Conservation (phyloP, 2,888 invertebrate genomes). For the Eugnorisma glareosa region DNA sequence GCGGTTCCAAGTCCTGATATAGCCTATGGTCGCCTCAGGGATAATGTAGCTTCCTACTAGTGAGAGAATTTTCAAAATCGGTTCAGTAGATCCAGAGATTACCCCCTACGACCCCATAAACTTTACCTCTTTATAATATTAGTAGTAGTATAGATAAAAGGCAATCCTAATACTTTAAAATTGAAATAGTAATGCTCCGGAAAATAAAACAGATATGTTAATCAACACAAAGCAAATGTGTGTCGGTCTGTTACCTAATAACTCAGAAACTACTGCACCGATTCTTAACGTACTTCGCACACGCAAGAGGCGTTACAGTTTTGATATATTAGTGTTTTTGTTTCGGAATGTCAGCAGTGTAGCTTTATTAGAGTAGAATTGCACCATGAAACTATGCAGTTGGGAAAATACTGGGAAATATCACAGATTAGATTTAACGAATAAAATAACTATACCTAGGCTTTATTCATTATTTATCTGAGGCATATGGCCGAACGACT, state of each 20-base stretch:
- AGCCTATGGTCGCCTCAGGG: too few relatives aligned
- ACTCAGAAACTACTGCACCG: constrained; percentile 25
- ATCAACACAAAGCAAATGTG: constrained; percentile 25
- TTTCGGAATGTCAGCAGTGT: constrained; percentile 20
- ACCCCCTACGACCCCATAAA: too few relatives aligned
- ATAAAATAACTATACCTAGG: neutral
- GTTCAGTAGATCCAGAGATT: too few relatives aligned
- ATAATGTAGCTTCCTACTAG: too few relatives aligned
- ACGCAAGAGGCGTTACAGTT: constrained; percentile 46
- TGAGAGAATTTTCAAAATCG: too few relatives aligned
- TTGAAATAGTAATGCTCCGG: neutral
- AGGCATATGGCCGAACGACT: neutral
- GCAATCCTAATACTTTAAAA: too few relatives aligned
- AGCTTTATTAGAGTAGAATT: neutral
- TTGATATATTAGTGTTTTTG: constrained; percentile 32
- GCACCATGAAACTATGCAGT: neutral
- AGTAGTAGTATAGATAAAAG: too few relatives aligned
- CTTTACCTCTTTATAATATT: too few relatives aligned
- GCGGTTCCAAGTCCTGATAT: too few relatives aligned
- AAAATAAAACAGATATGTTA: neutral
- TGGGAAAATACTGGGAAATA: neutral
- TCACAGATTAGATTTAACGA: neutral
- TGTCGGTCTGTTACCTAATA: constrained; percentile 35
- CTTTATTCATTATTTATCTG: neutral
- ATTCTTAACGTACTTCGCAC: constrained; percentile 34